Base-by-base conservation (phyloP, 2,888 invertebrate species). In the Apoderus coryli region DNA sequence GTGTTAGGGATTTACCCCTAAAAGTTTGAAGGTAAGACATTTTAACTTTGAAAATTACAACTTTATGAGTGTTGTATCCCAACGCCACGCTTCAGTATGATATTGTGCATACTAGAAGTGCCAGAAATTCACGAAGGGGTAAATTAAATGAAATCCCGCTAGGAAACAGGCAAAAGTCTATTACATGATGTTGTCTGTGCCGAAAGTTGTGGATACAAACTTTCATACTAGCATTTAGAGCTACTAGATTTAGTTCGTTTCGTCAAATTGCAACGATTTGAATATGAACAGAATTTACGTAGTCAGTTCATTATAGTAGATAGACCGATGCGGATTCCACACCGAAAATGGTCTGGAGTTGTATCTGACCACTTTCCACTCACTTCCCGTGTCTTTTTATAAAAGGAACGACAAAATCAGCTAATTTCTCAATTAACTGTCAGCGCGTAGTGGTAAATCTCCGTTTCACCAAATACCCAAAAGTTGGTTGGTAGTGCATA, bases 1-100 rank as follows among this genome's bases (percentile, higher is more conserved):
- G 96, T 48, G 98, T 24, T 98, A 99, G 53, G 98, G 98, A 63
- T 98, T 96, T 60, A 96, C 98, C 45, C 82, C 82, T 22, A 85
- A 88, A 55, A 77, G 51, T 99, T 99, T 59, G 96, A 99, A 78
- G 98, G 98, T 88, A 16, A 11, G 11, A 31, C 22, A 27, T 12
- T 16, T 28, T 28, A 16, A 4, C 6, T 4, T 10, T 9, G 9
- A 9, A 10, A 4, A 14, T 16, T 14, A 10, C 24, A 14, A 10
- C 6, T 10, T 16, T 9, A 10, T 30, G 24, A 16, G 19, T 29
- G 14, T 22, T 23, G 7, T 25, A 36, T 52, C 54, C 55, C 39
- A 30, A 38, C 52, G 54, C 54, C 54, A 54, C 53, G 53, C 54
- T 53, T 48, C 43, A 30, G 36, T 43, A 41, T 40, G 35, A 29